A percentile compares a stretch with the other conserved stretches of the same genome.
Conservation (phyloP, 2,113 vertebrate species). For the Condylura cristata region DNA sequence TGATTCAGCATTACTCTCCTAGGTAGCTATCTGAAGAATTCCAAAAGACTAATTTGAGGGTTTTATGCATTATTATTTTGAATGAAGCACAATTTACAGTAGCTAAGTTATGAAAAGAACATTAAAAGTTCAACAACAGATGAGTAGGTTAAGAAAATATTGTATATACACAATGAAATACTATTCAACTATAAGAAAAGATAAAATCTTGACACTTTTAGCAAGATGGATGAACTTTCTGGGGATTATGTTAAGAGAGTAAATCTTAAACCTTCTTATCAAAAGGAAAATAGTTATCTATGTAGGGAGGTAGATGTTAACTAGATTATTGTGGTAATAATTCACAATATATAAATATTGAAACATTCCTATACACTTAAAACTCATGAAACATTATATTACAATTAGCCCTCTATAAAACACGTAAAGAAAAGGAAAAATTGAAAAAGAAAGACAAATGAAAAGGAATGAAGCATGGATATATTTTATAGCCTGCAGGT, state of each 20-base stretch:
- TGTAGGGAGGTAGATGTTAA: not conserved
- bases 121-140: not conserved
- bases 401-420: not conserved
- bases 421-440: not conserved
- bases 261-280: not conserved
- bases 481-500: not conserved
- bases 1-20: no score
- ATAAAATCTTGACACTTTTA: not conserved
- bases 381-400: not conserved
- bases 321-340: not conserved
- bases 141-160: not conserved
- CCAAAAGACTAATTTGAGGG: no score
- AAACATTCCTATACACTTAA: not conserved
- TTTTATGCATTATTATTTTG: no score
- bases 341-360: not conserved
- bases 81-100: no score
- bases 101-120: no score
- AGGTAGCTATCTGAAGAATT: no score
- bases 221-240: not conserved
- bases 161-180: not conserved
- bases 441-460: not conserved
- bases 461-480: not conserved
- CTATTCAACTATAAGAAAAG: not conserved
- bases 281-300: not conserved
- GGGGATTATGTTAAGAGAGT: not conserved